phyloP scores from a whole-genome alignment of 2,888 invertebrate species.

The Argynnis bischoffii region DNA sequence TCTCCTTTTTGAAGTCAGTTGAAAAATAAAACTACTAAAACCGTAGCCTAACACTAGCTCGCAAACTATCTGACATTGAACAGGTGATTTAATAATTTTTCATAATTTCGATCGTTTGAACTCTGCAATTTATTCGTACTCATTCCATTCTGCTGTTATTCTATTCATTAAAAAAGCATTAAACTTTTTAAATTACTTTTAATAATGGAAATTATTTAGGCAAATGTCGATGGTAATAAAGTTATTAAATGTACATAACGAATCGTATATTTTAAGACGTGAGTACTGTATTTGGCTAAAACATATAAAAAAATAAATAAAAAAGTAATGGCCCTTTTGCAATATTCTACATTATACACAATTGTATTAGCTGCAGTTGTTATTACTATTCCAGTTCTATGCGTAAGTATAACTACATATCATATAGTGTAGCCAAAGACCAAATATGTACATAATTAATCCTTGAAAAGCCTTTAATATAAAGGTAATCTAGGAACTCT shows the following conservation, averaged over 20 bases:
- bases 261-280: neutral
- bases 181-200: neutral
- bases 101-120: slow-evolving; percentile 13
- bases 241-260: neutral
- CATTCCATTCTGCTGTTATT: neutral
- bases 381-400: slow-evolving; percentile 19
- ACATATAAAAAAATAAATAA: neutral
- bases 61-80: slow-evolving; percentile 11
- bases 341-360: neutral
- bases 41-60: neutral
- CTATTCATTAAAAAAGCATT: slow-evolving; percentile 18
- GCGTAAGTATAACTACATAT: slow-evolving; percentile 30
- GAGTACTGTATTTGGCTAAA: neutral
- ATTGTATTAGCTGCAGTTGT: neutral
- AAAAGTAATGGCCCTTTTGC: neutral
- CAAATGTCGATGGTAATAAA: neutral
- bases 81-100: slow-evolving; percentile 10
- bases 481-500: no score
- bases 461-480: no score
- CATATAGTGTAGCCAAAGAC: neutral
- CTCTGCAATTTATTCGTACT: slow-evolving; percentile 11
- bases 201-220: neutral
- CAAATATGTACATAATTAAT: no score
- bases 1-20: no score
- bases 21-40: neutral